Evolutionary conservation across 2,113 vertebrate species (phyloP).

Genomic region (Lipotes vexillifer): DNA sequence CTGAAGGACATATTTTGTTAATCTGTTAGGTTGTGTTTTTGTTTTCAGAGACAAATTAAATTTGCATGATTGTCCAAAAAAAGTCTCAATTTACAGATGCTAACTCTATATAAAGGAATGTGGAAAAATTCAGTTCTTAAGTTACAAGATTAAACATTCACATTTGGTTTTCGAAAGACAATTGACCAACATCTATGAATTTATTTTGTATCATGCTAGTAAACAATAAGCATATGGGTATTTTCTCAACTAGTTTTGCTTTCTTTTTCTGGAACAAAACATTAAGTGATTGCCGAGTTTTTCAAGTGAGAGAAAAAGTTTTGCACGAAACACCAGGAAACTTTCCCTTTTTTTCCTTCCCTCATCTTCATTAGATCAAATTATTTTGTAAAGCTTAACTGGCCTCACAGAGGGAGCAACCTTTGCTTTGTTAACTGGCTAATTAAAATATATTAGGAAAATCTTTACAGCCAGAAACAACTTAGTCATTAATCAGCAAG

Average conservation of each 20-base stretch:
- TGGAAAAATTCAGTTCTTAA: conserved; percentile 66
- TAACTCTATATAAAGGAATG: conserved; percentile 68
- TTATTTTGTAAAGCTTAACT: conserved; percentile 28
- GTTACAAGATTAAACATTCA: conserved; percentile 62
- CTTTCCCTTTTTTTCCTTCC: not conserved
- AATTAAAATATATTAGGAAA: conserved; percentile 61
- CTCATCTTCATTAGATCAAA: conserved; percentile 42
- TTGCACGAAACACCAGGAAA: conserved; percentile 37
- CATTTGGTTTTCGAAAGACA: conserved; percentile 60
- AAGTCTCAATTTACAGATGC: conserved; percentile 69
- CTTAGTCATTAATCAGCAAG: conserved; percentile 43
- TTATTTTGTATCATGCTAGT: conserved; percentile 53
- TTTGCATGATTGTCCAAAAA: conserved; percentile 74
- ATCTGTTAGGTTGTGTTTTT: conserved; percentile 74
- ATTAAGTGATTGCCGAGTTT: conserved; percentile 26
- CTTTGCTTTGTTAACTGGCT: conserved; percentile 26
- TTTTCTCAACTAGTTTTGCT: conserved; percentile 59
- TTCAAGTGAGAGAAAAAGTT: conserved; percentile 45
- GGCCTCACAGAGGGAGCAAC: conserved; percentile 16
- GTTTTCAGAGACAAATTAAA: conserved; percentile 72
- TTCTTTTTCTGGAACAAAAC: conserved; percentile 59
- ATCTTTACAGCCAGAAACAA: conserved; percentile 44
- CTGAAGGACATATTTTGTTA: conserved; percentile 69
- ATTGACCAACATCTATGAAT: conserved; percentile 42
- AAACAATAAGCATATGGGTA: not conserved